phyloP scores from a whole-genome alignment of 2,888 invertebrate genomes.

The Seira sanloemensis region DNA sequence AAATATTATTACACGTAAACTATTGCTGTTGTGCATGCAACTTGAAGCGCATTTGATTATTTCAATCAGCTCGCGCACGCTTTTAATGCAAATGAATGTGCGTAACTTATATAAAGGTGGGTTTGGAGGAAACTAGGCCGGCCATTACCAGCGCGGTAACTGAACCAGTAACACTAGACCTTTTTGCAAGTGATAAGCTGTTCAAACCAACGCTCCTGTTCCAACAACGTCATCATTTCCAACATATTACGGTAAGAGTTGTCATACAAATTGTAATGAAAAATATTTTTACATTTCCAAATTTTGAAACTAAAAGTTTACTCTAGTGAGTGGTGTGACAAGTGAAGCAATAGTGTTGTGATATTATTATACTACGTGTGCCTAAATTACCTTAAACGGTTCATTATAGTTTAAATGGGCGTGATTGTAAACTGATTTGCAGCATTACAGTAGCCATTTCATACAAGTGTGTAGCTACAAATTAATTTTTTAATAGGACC shows the following conservation, averaged over 20 bases:
- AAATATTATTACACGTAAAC: too few relatives aligned
- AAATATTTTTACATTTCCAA: neutral
- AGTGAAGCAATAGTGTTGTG: neutral
- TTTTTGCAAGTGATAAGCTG: neutral
- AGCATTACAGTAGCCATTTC: too few relatives aligned
- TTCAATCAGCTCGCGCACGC: too few relatives aligned
- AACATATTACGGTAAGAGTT: neutral
- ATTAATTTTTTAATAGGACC: neutral
- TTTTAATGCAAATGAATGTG: too few relatives aligned
- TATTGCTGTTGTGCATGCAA: too few relatives aligned
- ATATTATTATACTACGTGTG: neutral
- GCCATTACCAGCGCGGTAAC: slow-evolving; percentile 39
- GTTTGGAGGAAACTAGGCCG: slow-evolving; percentile 50
- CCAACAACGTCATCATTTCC: neutral
- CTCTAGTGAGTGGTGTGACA: neutral
- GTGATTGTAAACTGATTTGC: too few relatives aligned
- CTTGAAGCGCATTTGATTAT: too few relatives aligned
- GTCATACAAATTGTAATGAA: neutral
- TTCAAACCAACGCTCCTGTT: neutral
- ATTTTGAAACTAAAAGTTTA: neutral
- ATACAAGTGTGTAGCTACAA: neutral
- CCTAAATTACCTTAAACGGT: too few relatives aligned
- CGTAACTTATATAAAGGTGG: too few relatives aligned
- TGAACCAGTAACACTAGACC: slow-evolving; percentile 44
- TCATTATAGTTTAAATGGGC: too few relatives aligned